Evolutionary conservation across 2,113 vertebrate genomes (phyloP), one percentile per base, ranked within the genome.

Genomic region (Sorex araneus): DNA sequence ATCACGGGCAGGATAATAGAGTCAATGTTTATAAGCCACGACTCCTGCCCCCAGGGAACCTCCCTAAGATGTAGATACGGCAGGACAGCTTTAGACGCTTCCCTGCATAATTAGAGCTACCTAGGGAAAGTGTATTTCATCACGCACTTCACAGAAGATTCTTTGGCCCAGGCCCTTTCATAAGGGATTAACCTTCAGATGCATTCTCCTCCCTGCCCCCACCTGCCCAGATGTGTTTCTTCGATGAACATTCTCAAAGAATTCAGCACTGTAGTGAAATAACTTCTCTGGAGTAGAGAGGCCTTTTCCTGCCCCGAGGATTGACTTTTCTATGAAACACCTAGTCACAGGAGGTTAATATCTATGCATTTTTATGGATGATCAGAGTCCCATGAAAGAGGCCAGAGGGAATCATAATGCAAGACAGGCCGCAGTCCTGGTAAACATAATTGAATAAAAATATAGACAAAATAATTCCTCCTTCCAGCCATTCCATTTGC

Each of bases 371-470:
- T 89, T 43, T 75, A 63, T 77, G n/a, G 32, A 70, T 67, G 87
- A 19, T n/a, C 43, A 63, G 77, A 87, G 32, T 16, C 7, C 66
- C 21, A 47, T 64, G 40, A 84, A 64, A 92, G 28, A 89, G 81
- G 74, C 81, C 74, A 83, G 73, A 8, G 32, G 84, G 69, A 34
- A 54, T 23, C 18, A 10, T 80, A 28, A 66, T 10, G 18, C 4
- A 63, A n/a, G 81, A 27, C 36, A 89, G 74, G 28, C 73, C 80
- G 47, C 18, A 28, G 76, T 71, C 21, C 84, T 89, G 87, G 57
- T 82, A 69, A 82, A 92, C 82, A 84, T 36, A 89, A 87, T 80
- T 75, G 73, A 89, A 60, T 81, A 77, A 93, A 92, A 92, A 64
- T 36, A 84, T 9, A 83, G 90, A 84, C 67, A 64, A 81, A 94